These are phyloP conservation scores for Poecile atricapillus DNA, from an alignment of 2,113 vertebrate species.

Conservation along the genomic window DNA sequence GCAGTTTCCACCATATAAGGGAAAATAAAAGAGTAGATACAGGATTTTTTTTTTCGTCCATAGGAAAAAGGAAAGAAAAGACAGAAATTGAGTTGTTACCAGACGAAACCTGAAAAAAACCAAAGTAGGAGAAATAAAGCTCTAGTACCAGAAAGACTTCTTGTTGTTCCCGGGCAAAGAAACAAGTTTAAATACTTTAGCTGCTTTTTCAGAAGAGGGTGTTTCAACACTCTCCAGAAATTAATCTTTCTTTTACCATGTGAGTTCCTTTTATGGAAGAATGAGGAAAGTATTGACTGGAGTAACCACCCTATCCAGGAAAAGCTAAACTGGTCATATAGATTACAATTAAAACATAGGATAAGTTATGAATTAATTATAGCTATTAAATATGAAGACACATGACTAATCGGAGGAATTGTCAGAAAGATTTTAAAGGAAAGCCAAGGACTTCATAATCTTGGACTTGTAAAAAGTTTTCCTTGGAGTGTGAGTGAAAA, in stretches of 20 bases:
- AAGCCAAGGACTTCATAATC: neutral
- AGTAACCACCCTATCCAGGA: neutral
- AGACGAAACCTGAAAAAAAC: neutral
- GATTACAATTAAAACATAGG: neutral
- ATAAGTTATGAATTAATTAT: constrained; percentile 19
- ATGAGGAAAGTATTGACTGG: neutral
- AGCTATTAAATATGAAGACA: constrained; percentile 18
- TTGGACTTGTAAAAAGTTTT: neutral
- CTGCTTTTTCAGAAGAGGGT: neutral
- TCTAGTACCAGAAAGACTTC: neutral
- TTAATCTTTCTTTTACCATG: neutral
- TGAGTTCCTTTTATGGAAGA: neutral
- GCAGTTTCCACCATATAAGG: neutral
- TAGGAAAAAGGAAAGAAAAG: neutral
- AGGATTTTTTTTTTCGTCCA: neutral
- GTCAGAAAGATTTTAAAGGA: neutral
- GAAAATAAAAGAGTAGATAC: neutral
- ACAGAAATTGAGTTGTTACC: neutral
- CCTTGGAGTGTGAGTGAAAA: neutral
- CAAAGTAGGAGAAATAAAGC: neutral
- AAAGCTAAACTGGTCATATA: neutral
- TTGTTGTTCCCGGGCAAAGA: neutral
- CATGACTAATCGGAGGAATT: neutral
- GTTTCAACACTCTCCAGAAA: neutral
- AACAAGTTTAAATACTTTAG: neutral